Evolutionary conservation across 2,888 invertebrate species (phyloP).

Genomic region (Noctua pronuba): DNA sequence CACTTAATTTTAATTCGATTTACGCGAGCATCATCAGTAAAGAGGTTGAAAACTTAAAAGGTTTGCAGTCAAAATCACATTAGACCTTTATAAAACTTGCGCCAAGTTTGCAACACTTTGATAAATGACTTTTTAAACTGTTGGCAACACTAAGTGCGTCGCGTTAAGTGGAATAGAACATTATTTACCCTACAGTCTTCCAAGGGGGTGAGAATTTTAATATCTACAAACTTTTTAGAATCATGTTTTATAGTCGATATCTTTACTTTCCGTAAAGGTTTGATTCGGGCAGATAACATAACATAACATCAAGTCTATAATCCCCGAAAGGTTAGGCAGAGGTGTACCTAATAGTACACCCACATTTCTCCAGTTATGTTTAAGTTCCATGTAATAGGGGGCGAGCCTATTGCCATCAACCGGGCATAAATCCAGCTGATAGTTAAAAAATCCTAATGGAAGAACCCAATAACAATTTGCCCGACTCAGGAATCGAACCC

Average conservation of each 20-base stretch:
- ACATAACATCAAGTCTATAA: background rate
- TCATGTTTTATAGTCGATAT: background rate
- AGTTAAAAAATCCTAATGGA: background rate
- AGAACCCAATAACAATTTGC: background rate
- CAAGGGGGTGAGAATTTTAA: conserved; percentile 32
- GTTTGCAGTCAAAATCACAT: conserved; percentile 83
- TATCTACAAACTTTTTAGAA: conserved; percentile 14
- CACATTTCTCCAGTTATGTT: background rate
- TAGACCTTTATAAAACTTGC: conserved; percentile 81
- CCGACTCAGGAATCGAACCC: background rate
- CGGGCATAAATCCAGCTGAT: background rate
- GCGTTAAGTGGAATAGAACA: conserved; percentile 69
- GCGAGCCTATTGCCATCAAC: background rate
- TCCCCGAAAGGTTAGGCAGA: background rate
- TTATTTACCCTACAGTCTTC: conserved; percentile 55
- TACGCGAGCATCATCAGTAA: conserved; percentile 67
- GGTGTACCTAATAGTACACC: background rate
- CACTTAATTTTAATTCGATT: conserved; percentile 79
- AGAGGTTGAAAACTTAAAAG: conserved; percentile 81
- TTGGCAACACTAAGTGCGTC: conserved; percentile 80
- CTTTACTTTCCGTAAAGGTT: background rate
- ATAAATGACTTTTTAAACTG: conserved; percentile 87
- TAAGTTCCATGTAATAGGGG: background rate
- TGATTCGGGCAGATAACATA: background rate
- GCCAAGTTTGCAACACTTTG: conserved; percentile 78